Evolutionary conservation across 2,113 vertebrate genomes (phyloP).

Genomic region (Vidua macroura): DNA sequence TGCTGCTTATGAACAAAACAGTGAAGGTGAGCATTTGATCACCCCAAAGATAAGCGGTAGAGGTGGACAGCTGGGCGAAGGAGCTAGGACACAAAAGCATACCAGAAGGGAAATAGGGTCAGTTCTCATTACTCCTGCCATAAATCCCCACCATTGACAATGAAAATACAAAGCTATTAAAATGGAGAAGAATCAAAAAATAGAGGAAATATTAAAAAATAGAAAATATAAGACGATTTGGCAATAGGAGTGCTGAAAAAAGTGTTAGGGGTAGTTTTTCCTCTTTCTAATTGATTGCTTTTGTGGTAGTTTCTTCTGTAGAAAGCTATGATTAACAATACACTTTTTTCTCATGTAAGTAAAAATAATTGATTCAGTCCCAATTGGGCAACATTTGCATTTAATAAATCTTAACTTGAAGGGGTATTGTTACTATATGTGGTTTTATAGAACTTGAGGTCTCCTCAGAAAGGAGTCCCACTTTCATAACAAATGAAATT

Average conservation of each 20-base stretch:
- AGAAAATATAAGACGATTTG: background rate
- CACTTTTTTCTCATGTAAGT: background rate
- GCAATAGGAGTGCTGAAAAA: background rate
- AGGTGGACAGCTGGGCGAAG: background rate
- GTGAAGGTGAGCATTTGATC: background rate
- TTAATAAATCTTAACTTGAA: background rate
- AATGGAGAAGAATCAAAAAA: background rate
- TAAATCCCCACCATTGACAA: background rate
- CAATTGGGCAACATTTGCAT: background rate
- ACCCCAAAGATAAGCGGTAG: background rate
- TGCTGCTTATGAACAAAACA: background rate
- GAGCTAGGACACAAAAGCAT: accelerated
- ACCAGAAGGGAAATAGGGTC: background rate
- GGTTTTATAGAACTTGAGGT: background rate
- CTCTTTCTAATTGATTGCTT: background rate
- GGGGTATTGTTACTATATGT: background rate
- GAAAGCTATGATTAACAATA: background rate
- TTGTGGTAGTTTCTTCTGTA: background rate
- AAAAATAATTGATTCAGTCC: background rate
- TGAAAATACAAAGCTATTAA: background rate
- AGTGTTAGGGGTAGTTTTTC: background rate
- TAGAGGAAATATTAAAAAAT: background rate
- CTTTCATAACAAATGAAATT: background rate
- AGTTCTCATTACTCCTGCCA: background rate
- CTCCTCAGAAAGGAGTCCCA: background rate